These are phyloP conservation scores for Pygmarrhopalites habei DNA, from an alignment of 1,140 invertebrate species.

Conservation along the genomic window DNA sequence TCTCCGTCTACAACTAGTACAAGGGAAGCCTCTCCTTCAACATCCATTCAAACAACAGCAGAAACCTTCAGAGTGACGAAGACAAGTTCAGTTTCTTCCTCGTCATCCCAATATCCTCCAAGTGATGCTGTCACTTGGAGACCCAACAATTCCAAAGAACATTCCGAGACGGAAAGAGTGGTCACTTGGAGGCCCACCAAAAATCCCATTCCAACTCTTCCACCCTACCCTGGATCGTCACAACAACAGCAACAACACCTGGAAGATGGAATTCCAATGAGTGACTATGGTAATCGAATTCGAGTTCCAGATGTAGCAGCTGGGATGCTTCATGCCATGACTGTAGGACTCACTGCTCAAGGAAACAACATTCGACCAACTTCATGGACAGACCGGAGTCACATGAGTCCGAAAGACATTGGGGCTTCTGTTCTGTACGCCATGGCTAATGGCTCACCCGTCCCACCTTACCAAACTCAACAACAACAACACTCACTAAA, in stretches of 20 bases:
- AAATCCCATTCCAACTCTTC: no score
- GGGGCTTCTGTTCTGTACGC: slow-evolving; percentile 29
- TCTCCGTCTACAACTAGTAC: not conserved
- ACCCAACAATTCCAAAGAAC: not conserved
- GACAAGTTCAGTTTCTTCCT: not conserved
- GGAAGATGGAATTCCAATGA: not conserved
- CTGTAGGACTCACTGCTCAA: slow-evolving; percentile 17
- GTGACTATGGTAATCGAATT: not conserved
- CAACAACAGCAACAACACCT: not conserved
- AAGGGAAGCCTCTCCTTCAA: not conserved
- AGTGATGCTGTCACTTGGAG: not conserved
- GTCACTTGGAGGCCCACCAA: slow-evolving; percentile 32
- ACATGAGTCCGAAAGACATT: slow-evolving; percentile 17
- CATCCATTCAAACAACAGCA: slow-evolving; percentile 1
- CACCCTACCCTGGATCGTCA: not conserved
- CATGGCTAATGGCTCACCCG: slow-evolving; percentile 24
- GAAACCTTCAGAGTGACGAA: not conserved
- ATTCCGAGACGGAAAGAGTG: slow-evolving; percentile 5
- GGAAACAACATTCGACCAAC: not conserved
- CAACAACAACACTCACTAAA: not conserved
- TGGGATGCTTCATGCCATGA: slow-evolving; percentile 33
- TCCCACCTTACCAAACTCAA: not conserved
- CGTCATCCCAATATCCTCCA: not conserved
- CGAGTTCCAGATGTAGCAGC: slow-evolving; percentile 22
- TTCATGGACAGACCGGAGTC: not conserved